Percentiles rank a stretch among this genome's conserved stretches.
Conservation (phyloP, 2,797 vertebrate species). For the Enteromius trimaculatus region DNA sequence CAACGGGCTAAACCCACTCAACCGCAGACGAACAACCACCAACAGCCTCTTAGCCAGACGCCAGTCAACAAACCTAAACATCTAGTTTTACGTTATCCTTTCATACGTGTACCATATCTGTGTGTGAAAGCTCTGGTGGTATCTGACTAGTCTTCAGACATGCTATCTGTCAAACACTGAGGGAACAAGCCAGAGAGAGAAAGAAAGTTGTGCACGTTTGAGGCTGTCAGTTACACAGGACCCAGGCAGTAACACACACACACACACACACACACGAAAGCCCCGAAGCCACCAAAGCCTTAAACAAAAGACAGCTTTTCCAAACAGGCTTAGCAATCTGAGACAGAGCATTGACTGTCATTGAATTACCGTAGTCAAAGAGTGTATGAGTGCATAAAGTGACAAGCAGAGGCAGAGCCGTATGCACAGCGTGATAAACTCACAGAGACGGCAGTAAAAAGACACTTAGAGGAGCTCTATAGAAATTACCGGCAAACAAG, state of each 20-base stretch:
- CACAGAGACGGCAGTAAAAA: slow-evolving; percentile 26
- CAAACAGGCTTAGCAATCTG: slow-evolving; percentile 43
- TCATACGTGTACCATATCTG: background rate
- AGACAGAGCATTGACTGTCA: slow-evolving; percentile 35
- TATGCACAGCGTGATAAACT: slow-evolving; percentile 14
- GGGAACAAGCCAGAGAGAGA: background rate
- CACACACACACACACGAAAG: slow-evolving; percentile 1
- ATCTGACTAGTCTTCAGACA: background rate
- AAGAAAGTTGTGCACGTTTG: background rate
- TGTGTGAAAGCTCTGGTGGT: background rate
- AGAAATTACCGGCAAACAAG: slow-evolving; percentile 39
- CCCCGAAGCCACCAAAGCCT: slow-evolving; percentile 44
- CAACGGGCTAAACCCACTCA: background rate
- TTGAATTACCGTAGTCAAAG: slow-evolving; percentile 35
- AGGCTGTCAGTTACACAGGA: slow-evolving; percentile 20
- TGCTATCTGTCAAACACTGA: slow-evolving; percentile 1
- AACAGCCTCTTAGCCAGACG: background rate
- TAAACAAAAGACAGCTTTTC: slow-evolving; percentile 42
- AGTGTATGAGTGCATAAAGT: slow-evolving; percentile 27
- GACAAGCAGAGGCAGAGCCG: slow-evolving; percentile 6
- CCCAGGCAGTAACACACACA: slow-evolving; percentile 22
- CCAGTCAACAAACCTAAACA: background rate
- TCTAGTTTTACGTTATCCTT: background rate
- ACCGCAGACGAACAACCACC: background rate
- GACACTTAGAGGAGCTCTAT: slow-evolving; percentile 34